Base-by-base conservation (phyloP, 2,797 vertebrate species). In the Anas bahamensis region DNA sequence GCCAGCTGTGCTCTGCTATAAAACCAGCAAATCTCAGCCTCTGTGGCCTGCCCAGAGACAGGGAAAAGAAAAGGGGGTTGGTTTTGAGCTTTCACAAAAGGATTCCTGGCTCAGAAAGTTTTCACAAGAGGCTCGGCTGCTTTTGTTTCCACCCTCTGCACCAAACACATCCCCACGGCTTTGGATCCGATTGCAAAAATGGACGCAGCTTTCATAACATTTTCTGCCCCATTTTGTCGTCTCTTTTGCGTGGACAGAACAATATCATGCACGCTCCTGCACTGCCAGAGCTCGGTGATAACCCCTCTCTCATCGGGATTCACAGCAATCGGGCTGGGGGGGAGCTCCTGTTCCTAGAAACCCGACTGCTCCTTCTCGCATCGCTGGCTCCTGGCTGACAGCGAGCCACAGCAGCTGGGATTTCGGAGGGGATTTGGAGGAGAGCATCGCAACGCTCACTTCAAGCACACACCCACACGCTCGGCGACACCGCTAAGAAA, bases 121-220 rank as follows among this genome's bases (percentile, higher is more conserved):
- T 57, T 86, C 73, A 61, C 80, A 91, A 17, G 59, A 65, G 80
- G 76, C 85, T 46, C 42, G 15, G 12, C 28, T 9, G 73, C 86
- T 93, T 95, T 94, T 89, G 88, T 94, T 94, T 44, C 74, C 77
- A 88, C 31, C 13, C 88, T 82, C 74, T 75, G 86, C 78, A 88
- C 35, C 86, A 72, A 89, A 46, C 0, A 2, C 48, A 71, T 70
- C 73, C 44, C 89, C 75, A 9, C 0, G 1, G 88, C 73, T 70
- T 44, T 19, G 1, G 56, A 26, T 70, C 72, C 1, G 4, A 50
- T 3, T 31, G 70, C 60, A 73, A 42, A 50, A 89, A 17, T 80
- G 1, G 26, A 8, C 61, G 22, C 35, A 2, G 4, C 29, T 66
- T 37, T 28, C 4, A 4, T 6, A 24, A 31, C 1, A 0, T 33